Evolutionary conservation across 1,140 invertebrate genomes (phyloP), one percentile per base, ranked within the genome.

Genomic region (Apis laboriosa): DNA sequence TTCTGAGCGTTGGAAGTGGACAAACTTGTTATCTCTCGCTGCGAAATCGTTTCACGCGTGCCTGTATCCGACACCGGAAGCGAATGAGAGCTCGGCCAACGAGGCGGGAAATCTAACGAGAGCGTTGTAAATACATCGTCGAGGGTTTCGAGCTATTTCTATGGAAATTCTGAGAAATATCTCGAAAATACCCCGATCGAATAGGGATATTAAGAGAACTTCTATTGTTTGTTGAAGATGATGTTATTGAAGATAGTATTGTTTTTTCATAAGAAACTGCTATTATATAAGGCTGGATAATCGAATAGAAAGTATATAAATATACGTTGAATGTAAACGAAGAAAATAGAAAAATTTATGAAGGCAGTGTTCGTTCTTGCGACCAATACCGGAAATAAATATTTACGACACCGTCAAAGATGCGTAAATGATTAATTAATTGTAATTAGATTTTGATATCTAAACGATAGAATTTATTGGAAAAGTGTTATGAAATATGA

Each of bases 171-270:
- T 15, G 1, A 17, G 1, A 9, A 21, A 28, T 28, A 24, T 28
- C n/a, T 28, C 2, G 21, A n/a, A 19, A n/a, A 68, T n/a, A 8
- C 61, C 2, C 19, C 19, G 79, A 51, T 24, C 4, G n/a, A 28
- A 53, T n/a, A 49, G 9, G 11, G 11, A 74, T 34, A 64, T 24
- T 55, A 21, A 24, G 7, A 15, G 21, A 49, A 19, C 55, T 73
- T 70, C 53, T 66, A 75, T 80, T 66, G 53, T 75, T 74, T 80
- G 78, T 75, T 75, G 78, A 75, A n/a, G n/a, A 75, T 74, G n/a
- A 21, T 75, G 61, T 80, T 75, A 53, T 80, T 74, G n/a, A 68
- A 66, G 11, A 60, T 19, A 53, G n/a, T 56, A 66, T 53, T 74
- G 71, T 80, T 80, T 80, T 78, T 66, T 61, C 8, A 51, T n/a